Conservation (phyloP, 2,888 invertebrate genomes). For the Archaeoteleia sp. region DNA sequence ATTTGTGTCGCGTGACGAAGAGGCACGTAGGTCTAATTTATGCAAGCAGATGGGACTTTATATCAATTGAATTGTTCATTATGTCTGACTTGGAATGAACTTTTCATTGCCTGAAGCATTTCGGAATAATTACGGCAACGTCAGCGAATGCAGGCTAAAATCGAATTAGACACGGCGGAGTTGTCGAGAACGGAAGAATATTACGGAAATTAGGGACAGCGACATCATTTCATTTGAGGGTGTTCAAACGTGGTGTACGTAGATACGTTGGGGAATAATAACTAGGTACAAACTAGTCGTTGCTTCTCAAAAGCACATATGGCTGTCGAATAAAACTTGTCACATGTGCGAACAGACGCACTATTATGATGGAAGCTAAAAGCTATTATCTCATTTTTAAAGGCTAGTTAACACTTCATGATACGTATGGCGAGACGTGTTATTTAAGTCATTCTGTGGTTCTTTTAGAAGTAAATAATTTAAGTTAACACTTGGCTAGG, state of each 20-base stretch:
- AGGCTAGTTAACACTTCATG: conserved; percentile 22
- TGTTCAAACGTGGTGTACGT: conserved; percentile 40
- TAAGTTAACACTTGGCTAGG: no score
- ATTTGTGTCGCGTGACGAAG: no score
- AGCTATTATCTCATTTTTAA: conserved; percentile 42
- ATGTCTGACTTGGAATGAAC: no score
- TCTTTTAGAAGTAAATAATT: no score
- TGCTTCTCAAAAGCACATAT: conserved; percentile 35
- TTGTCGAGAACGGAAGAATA: conserved; percentile 61
- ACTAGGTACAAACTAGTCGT: conserved; percentile 29
- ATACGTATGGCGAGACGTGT: conserved; percentile 14
- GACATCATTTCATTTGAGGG: conserved; percentile 65
- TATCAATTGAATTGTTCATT: no score
- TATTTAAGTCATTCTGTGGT: conserved; percentile 17
- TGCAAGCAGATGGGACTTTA: no score
- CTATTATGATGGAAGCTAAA: conserved; percentile 24
- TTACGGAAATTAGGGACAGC: conserved; percentile 65
- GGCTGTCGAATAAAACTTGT: conserved; percentile 44
- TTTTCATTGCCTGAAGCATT: no score
- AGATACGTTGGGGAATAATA: conserved; percentile 43
- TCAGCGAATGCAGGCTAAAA: conserved; percentile 52
- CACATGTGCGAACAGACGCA: conserved; percentile 29
- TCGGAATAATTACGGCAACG: no score
- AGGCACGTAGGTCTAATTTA: no score
- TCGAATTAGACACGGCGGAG: conserved; percentile 62